Percentiles rank a stretch among this genome's conserved stretches.
Conservation (phyloP, 1,140 invertebrate species). For the Saxidomus purpurata region DNA sequence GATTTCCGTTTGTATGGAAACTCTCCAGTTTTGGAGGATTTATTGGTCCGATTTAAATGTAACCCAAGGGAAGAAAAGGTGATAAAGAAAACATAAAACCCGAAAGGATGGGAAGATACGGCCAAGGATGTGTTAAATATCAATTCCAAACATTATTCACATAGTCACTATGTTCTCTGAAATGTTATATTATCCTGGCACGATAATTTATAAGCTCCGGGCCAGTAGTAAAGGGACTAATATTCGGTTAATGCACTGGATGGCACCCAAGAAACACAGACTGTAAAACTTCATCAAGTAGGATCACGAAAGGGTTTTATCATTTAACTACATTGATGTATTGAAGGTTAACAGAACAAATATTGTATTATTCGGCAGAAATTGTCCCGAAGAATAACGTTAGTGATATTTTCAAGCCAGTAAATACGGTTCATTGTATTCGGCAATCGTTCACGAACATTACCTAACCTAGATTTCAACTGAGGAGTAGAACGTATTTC, state of each 20-base stretch:
- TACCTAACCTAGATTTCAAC: no score
- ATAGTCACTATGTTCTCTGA: constrained; percentile 26
- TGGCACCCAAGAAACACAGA: constrained; percentile 23
- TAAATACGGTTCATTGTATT: no score
- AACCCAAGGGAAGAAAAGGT: constrained; percentile 39
- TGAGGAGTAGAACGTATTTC: no score
- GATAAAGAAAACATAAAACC: constrained; percentile 51
- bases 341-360: no score
- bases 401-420: no score
- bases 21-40: constrained; percentile 48
- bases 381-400: no score
- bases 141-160: constrained; percentile 47
- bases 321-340: not conserved
- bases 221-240: not conserved
- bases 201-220: constrained; percentile 30
- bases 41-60: constrained; percentile 41
- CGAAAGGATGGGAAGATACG: constrained; percentile 12
- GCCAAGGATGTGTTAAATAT: constrained; percentile 52
- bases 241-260: constrained; percentile 30
- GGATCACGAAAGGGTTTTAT: not conserved
- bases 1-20: not conserved
- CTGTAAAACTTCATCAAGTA: not conserved
- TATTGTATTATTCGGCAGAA: no score
- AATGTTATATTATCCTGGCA: constrained; percentile 34
- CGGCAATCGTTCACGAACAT: no score